These are phyloP conservation scores for Linnaemya vulpina DNA, from an alignment of 2,888 invertebrate genomes.

Conservation along the genomic window DNA sequence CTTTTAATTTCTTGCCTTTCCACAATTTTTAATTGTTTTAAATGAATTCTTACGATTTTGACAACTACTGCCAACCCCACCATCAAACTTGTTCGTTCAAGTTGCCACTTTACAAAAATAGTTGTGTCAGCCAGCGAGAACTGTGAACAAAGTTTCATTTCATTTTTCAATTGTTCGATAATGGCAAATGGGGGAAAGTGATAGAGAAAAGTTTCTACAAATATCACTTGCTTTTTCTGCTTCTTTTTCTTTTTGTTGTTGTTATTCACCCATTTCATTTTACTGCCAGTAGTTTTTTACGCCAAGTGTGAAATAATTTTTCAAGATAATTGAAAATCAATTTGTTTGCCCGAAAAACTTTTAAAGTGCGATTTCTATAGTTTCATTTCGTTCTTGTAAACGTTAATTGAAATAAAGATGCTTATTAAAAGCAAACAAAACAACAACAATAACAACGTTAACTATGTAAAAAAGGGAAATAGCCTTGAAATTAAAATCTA, in stretches of 20 bases:
- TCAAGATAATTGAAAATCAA: slow-evolving; percentile 72
- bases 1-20: slow-evolving; percentile 13
- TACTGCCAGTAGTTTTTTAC: background rate
- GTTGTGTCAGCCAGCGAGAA: slow-evolving; percentile 23
- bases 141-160: slow-evolving; percentile 64
- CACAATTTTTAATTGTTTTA: slow-evolving; percentile 68
- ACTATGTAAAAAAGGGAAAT: background rate
- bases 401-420: slow-evolving; percentile 69
- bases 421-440: background rate
- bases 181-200: slow-evolving; percentile 51
- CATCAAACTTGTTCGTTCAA: background rate
- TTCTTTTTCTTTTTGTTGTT: background rate
- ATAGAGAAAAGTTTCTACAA: slow-evolving; percentile 57
- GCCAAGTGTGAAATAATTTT: slow-evolving; percentile 68
- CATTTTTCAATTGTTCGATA: slow-evolving; percentile 60
- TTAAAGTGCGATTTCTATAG: slow-evolving; percentile 39
- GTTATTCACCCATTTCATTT: slow-evolving; percentile 10
- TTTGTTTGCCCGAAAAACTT: slow-evolving; percentile 69
- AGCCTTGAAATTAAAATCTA: slow-evolving; percentile 57
- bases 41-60: slow-evolving; percentile 59
- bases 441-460: slow-evolving; percentile 4
- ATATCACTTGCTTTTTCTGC: background rate
- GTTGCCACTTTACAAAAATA: slow-evolving; percentile 41
- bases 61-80: background rate
- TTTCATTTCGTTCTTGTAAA: slow-evolving; percentile 41